Evolutionary conservation across 2,113 vertebrate species (phyloP), one percentile per base, ranked within the genome.

Genomic region (Octodon degus): DNA sequence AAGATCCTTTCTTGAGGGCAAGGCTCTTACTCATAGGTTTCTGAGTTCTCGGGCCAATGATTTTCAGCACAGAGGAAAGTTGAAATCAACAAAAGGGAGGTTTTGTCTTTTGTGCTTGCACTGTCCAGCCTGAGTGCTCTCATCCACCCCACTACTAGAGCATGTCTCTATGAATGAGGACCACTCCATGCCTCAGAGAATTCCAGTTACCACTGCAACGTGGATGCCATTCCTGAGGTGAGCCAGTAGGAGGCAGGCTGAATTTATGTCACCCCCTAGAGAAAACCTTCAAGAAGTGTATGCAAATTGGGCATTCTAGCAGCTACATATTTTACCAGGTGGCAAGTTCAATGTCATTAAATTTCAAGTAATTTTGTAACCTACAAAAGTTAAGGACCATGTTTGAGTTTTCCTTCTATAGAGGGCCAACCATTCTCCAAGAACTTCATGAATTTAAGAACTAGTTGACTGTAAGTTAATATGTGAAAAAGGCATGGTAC

Each of bases 101-200:
- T 40, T 68, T 76, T 47, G 50, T 22, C 27, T 93, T 86, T 87
- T 77, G 58, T 12, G 5, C 1, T 4, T n/a, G 19, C 20, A 1
- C 16, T 27, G 32, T 91, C 11, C 70, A 25, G 40, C 34, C 77
- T 85, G 24, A 37, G 62, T 27, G 72, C 58, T 90, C 58, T 76
- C 34, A 60, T 40, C 2, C 5, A 53, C 27, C 14, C 6, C 2
- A 4, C 0, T 4, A 50, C 7, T 9, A 27, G 37, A 10, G 43
- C 30, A 8, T 25, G 22, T 47, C 25, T 68, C 7, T 43, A 58
- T 4, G 25, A 53, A 53, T 67, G 50, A 60, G 3, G 24, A 37
- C 17, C 11, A 55, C 40, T 19, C 5, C 11, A 2, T 40, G 11
- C 19, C 7, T 37, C 62, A 62, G 77, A 93, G 65, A 70, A 16